A percentile compares a stretch with the other conserved stretches of the same genome.
Evolutionary conservation across 2,113 vertebrate species (phyloP).

Genomic region (Percopsis transmontana): DNA sequence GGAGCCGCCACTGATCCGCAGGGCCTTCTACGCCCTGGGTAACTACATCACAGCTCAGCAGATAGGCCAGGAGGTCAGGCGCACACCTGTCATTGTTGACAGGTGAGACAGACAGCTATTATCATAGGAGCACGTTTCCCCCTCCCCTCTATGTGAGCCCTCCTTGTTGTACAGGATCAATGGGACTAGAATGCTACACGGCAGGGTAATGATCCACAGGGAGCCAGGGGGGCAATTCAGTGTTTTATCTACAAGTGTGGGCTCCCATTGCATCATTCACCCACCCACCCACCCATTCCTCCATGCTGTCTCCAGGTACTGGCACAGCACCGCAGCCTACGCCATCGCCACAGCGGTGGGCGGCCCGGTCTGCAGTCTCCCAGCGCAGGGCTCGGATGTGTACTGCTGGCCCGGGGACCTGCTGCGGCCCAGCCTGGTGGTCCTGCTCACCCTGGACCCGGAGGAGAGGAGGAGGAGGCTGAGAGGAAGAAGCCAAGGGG

Average conservation of each 20-base stretch:
- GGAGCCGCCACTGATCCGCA: constrained; percentile 84
- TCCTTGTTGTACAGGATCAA: constrained; percentile 5
- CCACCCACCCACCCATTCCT: constrained; percentile 7
- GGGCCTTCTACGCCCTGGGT: constrained; percentile 91
- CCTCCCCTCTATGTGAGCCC: constrained; percentile 15
- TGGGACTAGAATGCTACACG: not conserved
- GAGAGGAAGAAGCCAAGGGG: constrained; percentile 76
- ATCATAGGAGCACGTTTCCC: not conserved
- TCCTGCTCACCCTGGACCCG: constrained; percentile 84
- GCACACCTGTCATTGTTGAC: constrained; percentile 87
- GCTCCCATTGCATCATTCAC: not conserved
- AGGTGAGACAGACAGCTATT: constrained; percentile 74
- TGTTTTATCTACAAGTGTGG: constrained; percentile 20
- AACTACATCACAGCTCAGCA: constrained; percentile 91
- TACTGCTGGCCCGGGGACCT: constrained; percentile 91
- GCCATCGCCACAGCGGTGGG: constrained; percentile 87
- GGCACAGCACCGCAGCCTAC: constrained; percentile 95
- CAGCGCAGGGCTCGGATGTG: constrained; percentile 77
- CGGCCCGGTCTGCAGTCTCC: constrained; percentile 81
- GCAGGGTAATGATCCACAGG: not conserved
- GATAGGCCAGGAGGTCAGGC: constrained; percentile 76
- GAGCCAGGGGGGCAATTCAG: constrained; percentile 12
- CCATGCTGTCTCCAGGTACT: constrained; percentile 79
- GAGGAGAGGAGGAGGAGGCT: constrained; percentile 83
- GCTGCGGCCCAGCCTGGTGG: constrained; percentile 83